Conservation (phyloP, 2,797 vertebrate species). For the Nasua narica region DNA sequence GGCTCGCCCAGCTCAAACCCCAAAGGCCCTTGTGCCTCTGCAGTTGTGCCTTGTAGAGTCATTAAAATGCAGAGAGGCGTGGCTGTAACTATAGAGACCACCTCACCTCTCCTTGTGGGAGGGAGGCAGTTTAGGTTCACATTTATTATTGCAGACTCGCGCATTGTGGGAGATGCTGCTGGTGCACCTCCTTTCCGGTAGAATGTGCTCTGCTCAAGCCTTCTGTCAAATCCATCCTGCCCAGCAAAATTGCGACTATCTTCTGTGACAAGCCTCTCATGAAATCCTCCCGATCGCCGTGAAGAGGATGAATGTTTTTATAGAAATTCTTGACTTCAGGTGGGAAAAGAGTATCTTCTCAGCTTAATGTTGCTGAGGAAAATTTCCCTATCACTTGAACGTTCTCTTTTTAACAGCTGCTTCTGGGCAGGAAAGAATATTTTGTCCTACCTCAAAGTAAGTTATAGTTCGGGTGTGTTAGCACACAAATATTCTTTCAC, state of each 20-base stretch:
- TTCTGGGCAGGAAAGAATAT: not conserved
- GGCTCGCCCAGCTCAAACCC: no score
- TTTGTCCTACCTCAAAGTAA: not conserved
- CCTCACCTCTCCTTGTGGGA: not conserved
- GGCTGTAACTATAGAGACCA: not conserved
- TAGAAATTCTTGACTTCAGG: not conserved
- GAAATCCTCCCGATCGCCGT: not conserved
- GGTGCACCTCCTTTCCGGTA: not conserved
- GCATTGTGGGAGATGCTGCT: not conserved
- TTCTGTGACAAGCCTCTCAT: not conserved
- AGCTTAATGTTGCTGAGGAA: not conserved
- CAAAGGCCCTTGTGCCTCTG: no score
- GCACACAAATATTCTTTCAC: not conserved
- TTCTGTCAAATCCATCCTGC: not conserved
- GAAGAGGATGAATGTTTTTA: not conserved
- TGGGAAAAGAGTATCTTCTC: not conserved
- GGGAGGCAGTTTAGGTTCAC: not conserved
- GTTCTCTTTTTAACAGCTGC: not conserved
- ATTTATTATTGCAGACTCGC: not conserved
- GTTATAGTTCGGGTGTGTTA: not conserved
- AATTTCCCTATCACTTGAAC: not conserved
- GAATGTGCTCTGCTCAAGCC: not conserved
- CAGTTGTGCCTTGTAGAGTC: fast-evolving
- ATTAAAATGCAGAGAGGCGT: not conserved
- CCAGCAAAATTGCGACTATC: not conserved